Conservation (phyloP, 2,888 invertebrate species). For the Oasisia sp. region DNA sequence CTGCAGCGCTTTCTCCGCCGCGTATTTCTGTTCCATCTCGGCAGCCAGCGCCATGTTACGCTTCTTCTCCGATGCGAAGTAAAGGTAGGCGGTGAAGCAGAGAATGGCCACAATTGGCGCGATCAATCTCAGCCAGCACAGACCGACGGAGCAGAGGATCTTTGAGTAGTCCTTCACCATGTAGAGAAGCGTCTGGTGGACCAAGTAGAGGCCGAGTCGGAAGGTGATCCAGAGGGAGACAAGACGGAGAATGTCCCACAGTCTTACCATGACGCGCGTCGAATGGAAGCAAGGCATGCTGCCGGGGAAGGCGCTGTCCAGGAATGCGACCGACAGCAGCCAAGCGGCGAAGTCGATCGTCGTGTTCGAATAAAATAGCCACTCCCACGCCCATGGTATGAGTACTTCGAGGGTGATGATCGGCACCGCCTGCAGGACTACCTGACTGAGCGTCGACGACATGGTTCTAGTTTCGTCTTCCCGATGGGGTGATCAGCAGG, state of each 20-base stretch:
- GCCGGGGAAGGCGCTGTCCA: slow-evolving; percentile 5
- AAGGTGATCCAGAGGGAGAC: slow-evolving; percentile 3
- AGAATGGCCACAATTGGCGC: background rate
- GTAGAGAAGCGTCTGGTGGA: background rate
- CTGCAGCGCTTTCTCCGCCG: background rate
- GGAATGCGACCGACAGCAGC: background rate
- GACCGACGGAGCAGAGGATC: background rate
- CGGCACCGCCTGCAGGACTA: slow-evolving; percentile 13
- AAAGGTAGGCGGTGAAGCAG: slow-evolving; percentile 7
- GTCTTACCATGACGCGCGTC: background rate
- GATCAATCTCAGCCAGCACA: background rate
- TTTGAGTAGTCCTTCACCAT: slow-evolving; percentile 6
- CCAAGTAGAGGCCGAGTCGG: background rate
- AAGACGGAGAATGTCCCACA: slow-evolving; percentile 4
- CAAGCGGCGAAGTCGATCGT: background rate
- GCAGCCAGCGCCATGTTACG: background rate
- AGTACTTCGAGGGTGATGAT: slow-evolving; percentile 4
- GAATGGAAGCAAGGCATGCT: background rate
- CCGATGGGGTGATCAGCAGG: background rate
- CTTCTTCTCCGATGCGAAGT: background rate
- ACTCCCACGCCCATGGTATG: slow-evolving; percentile 4
- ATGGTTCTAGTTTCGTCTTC: background rate
- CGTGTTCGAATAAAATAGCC: background rate
- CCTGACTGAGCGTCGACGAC: slow-evolving; percentile 9
- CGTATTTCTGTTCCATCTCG: background rate